Evolutionary conservation across 2,797 vertebrate species (phyloP).

Genomic region (Ambastaia sidthimunki): DNA sequence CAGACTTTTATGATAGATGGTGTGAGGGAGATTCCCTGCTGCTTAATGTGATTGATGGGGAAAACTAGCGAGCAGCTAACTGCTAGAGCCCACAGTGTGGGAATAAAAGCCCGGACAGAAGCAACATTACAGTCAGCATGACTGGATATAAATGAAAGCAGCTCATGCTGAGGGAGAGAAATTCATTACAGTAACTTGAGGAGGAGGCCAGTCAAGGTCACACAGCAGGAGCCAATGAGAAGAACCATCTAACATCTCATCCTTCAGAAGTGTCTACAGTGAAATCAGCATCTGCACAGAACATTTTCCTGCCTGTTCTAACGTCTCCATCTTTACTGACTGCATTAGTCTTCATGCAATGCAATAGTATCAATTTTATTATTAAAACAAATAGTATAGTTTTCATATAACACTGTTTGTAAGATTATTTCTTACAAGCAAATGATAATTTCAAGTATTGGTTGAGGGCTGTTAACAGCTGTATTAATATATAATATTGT

Average conservation of each 20-base stretch:
- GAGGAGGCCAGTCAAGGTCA: conserved; percentile 43
- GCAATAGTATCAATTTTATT: too few relatives aligned
- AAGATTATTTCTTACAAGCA: too few relatives aligned
- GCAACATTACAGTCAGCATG: conserved; percentile 19
- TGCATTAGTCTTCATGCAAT: too few relatives aligned
- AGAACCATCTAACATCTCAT: background rate
- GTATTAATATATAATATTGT: too few relatives aligned
- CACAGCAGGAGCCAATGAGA: conserved; percentile 9
- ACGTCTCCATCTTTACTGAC: too few relatives aligned
- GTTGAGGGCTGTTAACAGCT: too few relatives aligned
- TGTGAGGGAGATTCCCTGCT: background rate
- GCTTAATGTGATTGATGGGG: conserved; percentile 50
- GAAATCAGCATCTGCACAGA: too few relatives aligned
- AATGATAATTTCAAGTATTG: too few relatives aligned
- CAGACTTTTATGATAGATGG: conserved; percentile 20
- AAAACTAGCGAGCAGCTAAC: conserved; percentile 17
- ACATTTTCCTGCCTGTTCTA: too few relatives aligned
- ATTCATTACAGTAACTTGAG: conserved; percentile 54
- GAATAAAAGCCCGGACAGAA: conserved; percentile 41
- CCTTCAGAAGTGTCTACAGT: too few relatives aligned
- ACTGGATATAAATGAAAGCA: conserved; percentile 27
- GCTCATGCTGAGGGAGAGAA: conserved; percentile 31
- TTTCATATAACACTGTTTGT: too few relatives aligned
- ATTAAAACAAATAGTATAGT: too few relatives aligned
- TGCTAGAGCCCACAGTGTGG: conserved; percentile 39